Evolutionary conservation across 2,113 vertebrate genomes (phyloP).

Genomic region (Gasterosteus aculeatus): DNA sequence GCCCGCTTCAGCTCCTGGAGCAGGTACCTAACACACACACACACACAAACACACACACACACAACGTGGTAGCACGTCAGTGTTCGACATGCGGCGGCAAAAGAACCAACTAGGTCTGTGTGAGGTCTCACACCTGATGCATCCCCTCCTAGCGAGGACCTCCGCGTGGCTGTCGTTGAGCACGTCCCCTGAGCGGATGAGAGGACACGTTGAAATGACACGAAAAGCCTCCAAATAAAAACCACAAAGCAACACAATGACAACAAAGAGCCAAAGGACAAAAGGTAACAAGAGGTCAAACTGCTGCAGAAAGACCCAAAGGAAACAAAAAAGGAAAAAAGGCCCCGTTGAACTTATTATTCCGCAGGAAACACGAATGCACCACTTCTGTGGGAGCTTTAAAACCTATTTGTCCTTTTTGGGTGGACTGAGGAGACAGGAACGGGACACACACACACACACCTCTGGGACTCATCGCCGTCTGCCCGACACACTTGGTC

Average conservation of each 20-base stretch:
- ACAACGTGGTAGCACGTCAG: not conserved
- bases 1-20: conserved; percentile 85
- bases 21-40: conserved; percentile 90
- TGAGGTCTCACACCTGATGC: conserved; percentile 83
- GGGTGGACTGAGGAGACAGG: not conserved
- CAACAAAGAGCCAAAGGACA: not conserved
- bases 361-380: not conserved
- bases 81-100: too few species aligned
- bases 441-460: conserved; percentile 57
- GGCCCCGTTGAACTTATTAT: not conserved
- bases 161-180: conserved; percentile 98
- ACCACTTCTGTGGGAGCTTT: not conserved
- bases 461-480: conserved; percentile 89
- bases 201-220: not conserved
- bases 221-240: not conserved
- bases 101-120: not conserved
- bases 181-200: conserved; percentile 83
- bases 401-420: not conserved
- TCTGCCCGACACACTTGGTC: conserved; percentile 93
- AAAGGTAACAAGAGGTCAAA: too few species aligned
- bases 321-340: too few species aligned
- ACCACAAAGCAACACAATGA: not conserved
- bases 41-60: not conserved
- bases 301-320: too few species aligned
- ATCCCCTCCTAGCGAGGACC: conserved; percentile 91